These are phyloP conservation scores for Hystrix cristata DNA, from an alignment of 2,113 vertebrate species.

Conservation along the genomic window DNA sequence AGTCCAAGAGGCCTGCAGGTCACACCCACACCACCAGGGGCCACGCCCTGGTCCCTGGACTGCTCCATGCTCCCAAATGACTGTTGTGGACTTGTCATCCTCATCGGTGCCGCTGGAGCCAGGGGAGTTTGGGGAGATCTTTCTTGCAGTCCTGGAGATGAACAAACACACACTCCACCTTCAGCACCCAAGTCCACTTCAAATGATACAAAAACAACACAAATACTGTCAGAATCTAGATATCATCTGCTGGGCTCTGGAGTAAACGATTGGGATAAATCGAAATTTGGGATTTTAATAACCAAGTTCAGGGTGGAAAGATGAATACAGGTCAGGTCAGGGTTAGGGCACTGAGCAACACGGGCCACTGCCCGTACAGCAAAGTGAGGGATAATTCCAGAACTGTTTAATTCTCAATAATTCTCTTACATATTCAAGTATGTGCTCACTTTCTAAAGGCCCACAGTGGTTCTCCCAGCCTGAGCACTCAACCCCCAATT, in stretches of 20 bases:
- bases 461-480: rapidly evolving
- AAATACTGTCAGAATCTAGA: neutral
- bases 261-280: neutral
- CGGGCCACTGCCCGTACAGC: rapidly evolving
- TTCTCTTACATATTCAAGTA: neutral
- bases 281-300: neutral
- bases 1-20: too few relatives aligned
- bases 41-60: neutral
- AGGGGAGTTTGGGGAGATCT: neutral
- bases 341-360: neutral
- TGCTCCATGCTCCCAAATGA: neutral
- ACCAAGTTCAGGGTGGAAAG: neutral
- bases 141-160: neutral
- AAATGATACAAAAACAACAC: neutral
- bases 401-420: neutral
- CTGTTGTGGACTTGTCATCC: rapidly evolving
- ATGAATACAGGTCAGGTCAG: too few relatives aligned
- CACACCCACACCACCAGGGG: rapidly evolving
- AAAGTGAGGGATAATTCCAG: neutral
- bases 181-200: neutral
- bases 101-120: rapidly evolving
- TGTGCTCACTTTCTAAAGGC: too few relatives aligned
- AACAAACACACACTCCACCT: rapidly evolving
- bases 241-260: neutral
- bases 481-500: too few relatives aligned